Base-by-base conservation (phyloP, 2,113 vertebrate genomes). In the Brachypodius melanocephalos region DNA sequence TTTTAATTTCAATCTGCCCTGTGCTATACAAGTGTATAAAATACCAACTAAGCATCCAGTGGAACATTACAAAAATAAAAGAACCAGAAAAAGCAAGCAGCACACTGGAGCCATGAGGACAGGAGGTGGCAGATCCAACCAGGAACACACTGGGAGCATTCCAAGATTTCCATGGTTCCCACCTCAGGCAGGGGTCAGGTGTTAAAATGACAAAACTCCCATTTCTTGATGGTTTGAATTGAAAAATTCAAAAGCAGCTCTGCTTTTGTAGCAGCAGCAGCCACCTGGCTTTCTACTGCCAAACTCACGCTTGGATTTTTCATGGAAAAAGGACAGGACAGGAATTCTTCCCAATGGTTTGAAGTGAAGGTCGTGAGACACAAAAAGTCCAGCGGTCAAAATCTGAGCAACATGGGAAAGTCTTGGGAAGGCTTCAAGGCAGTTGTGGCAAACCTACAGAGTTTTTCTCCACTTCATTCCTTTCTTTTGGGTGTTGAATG, bases 11-110 rank as follows among this genome's bases (percentile, higher is more conserved):
- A 87, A 95, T 95, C 93, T 66, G 89, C 58, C 74, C 87, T 72
- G 86, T 96, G 91, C 89, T 95, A 83, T 89, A 94, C 91, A 97
- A 93, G 78, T 66, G 85, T 97, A 96, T 76, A 97, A 97, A 96
- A 96, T 85, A 80, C 46, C 67, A 96, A 55, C 79, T 43, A 94
- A 95, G 92, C 78, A 91, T 93, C 90, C 89, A 73, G 79, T 43
- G 43, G 51, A 90, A 89, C 89, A 63, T 85, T 54, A 21, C 34
- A 71, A 89, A 94, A 85, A 57, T 29, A 36, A 67, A 62, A 36
- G 28, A 24, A 75, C 40, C 74, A 82, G 68, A 36, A 63, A 89
- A 83, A 90, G 74, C 89, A 91, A 91, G 67, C 85, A 91, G 65
- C 89, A 96, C 85, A 51, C 85, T 38, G 58, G 28, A 94, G 71